phyloP scores from a whole-genome alignment of 2,113 vertebrate genomes.

The Taxidea taxus region DNA sequence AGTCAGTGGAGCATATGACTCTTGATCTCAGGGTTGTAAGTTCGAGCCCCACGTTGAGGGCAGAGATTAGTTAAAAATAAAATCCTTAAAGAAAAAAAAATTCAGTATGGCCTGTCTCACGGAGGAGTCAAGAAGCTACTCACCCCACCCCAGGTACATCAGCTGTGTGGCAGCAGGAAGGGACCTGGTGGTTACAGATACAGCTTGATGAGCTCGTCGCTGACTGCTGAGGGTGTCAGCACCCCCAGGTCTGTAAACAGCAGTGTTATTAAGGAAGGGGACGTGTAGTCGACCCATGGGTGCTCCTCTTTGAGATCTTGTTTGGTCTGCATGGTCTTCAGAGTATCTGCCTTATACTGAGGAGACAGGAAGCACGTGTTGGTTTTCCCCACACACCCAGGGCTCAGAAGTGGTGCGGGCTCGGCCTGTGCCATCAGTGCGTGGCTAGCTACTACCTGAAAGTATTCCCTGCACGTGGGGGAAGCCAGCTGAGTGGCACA shows the following conservation, averaged over 20 bases:
- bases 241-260: constrained; percentile 98
- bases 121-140: background rate
- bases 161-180: accelerated
- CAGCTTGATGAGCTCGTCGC: constrained; percentile 98
- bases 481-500: background rate
- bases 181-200: constrained; percentile 85
- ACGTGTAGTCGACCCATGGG: constrained; percentile 95
- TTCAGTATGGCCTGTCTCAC: background rate
- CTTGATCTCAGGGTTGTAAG: background rate
- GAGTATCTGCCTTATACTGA: constrained; percentile 96
- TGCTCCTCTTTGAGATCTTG: constrained; percentile 91
- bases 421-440: background rate
- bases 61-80: background rate
- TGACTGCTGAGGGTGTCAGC: constrained; percentile 95
- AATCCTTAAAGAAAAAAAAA: background rate
- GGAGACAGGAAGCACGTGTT: background rate
- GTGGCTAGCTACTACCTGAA: accelerated
- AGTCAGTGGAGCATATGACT: background rate
- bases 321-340: constrained; percentile 84
- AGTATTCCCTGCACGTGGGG: accelerated
- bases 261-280: constrained; percentile 94
- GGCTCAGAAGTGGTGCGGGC: background rate
- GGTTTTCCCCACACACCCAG: background rate
- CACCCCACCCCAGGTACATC: accelerated
- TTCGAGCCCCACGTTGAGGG: background rate